Base-by-base conservation (phyloP, 2,888 invertebrate species). In the Tetrapedia diversipes region DNA sequence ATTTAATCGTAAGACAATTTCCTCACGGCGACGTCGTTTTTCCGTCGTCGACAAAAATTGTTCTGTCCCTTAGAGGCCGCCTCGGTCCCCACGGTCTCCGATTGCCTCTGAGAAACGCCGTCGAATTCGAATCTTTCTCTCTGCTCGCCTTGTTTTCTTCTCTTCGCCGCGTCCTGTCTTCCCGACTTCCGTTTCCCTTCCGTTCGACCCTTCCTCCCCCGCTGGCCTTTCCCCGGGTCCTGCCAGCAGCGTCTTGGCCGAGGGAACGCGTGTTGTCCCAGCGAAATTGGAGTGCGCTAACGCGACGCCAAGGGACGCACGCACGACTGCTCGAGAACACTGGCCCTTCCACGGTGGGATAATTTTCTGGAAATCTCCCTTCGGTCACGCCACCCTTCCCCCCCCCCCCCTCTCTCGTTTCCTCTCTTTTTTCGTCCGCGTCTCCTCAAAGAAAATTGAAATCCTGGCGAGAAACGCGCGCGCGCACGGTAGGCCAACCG, bases 201-300 rank as follows among this genome's bases (percentile, higher is more conserved):
- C 29, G 14, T 29, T 8, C 19, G 2, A 0, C 2, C 11, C 10
- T 22, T 11, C 10, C 24, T 4, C 19, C 14, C 16, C n/a, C 16
- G 7, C n/a, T 4, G 14, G n/a, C 43, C 53, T 32, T 45, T 56
- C 37, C 47, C 27, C 49, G n/a, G 24, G 19, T 39, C 65, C 34
- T 64, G 63, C 19, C 39, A 69, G 75, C 67, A 66, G 63, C 54
- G 59, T 59, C 77, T 63, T 24, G 29, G 51, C 68, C 56, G 59
- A 71, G 80, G 68, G 80, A 70, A 77, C 78, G 65, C 83, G 82
- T 76, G 82, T 84, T 79, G 82, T 82, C 82, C 67, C 68, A 77
- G 74, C 84, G 81, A 84, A 81, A 84, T 84, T 84, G 84, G 79
- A 84, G 84, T 77, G 81, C 81, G 77, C 63, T 60, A 68, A 79